Conservation (phyloP, 2,797 vertebrate species). For the Macroramphosus scolopax region DNA sequence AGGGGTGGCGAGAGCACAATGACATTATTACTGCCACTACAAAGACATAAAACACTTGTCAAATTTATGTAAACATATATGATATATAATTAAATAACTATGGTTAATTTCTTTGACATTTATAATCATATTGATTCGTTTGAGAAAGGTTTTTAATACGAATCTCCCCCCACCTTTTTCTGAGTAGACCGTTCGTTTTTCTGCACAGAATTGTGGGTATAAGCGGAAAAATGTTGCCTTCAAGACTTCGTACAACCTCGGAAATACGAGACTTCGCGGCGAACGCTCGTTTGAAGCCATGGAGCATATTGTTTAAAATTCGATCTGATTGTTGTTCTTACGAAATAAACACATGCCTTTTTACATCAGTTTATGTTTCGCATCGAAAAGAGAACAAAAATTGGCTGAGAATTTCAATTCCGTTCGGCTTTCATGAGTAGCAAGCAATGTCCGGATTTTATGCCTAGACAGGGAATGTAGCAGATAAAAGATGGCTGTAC, state of each 20-base stretch:
- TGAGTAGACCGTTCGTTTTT: slow-evolving; percentile 33
- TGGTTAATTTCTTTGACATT: accelerated
- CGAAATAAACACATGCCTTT: too few species aligned
- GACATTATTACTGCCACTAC: accelerated
- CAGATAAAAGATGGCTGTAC: slow-evolving; percentile 72
- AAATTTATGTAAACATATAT: accelerated
- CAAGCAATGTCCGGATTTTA: accelerated
- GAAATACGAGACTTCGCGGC: accelerated
- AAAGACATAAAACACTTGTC: accelerated
- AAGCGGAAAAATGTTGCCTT: slow-evolving; percentile 32
- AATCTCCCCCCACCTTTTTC: not conserved
- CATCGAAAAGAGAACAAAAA: not conserved
- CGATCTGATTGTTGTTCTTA: too few species aligned
- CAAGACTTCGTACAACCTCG: accelerated
- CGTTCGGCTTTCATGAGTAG: accelerated
- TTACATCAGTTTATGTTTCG: too few species aligned
- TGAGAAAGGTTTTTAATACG: not conserved
- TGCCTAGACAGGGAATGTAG: not conserved
- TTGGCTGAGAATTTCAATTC: not conserved
- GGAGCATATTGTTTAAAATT: too few species aligned
- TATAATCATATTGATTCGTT: accelerated
- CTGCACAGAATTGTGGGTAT: slow-evolving; percentile 68
- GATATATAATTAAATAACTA: accelerated
- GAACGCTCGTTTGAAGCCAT: accelerated
- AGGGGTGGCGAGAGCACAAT: not conserved